A percentile compares a stretch with the other conserved stretches of the same genome.
Conservation (phyloP, 1,140 invertebrate species). For the Bradynema listronoti region DNA sequence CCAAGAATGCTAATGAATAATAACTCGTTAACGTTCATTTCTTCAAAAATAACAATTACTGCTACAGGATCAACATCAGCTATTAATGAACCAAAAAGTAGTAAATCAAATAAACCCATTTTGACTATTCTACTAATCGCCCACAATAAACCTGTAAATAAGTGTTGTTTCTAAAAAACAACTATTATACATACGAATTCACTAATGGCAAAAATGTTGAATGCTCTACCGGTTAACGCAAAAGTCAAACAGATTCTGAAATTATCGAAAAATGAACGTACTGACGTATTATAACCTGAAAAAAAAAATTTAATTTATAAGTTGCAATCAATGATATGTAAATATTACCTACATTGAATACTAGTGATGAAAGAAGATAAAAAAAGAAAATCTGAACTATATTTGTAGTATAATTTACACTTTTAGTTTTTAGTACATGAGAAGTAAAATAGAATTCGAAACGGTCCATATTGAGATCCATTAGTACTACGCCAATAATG, state of each 20-base stretch:
- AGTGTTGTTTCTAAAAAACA: constrained; percentile 23
- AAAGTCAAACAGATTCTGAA: constrained; percentile 88
- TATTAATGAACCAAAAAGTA: constrained; percentile 87
- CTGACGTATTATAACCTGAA: constrained; percentile 83
- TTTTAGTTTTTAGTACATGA: constrained; percentile 36
- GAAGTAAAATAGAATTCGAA: constrained; percentile 37
- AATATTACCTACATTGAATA: constrained; percentile 62
- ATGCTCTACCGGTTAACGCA: constrained; percentile 71
- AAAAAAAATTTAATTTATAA: constrained; percentile 10
- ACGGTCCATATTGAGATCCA: constrained; percentile 22
- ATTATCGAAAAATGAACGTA: constrained; percentile 88
- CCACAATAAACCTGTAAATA: constrained; percentile 45
- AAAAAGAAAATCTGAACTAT: constrained; percentile 30
- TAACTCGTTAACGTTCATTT: constrained; percentile 85
- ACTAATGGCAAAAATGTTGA: constrained; percentile 55
- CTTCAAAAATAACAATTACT: constrained; percentile 91
- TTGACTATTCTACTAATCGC: constrained; percentile 48
- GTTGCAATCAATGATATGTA: background rate
- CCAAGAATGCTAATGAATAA: constrained; percentile 98
- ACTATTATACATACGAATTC: constrained; percentile 12
- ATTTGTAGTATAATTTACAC: background rate
- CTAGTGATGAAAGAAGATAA: constrained; percentile 60
- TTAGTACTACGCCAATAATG: constrained; percentile 34
- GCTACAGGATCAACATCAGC: constrained; percentile 97
- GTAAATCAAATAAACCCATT: constrained; percentile 69